A percentile compares a stretch with the other conserved stretches of the same genome.
These are phyloP conservation scores for Drosophila peninsularis DNA, from an alignment of 2,888 invertebrate genomes.

Conservation along the genomic window DNA sequence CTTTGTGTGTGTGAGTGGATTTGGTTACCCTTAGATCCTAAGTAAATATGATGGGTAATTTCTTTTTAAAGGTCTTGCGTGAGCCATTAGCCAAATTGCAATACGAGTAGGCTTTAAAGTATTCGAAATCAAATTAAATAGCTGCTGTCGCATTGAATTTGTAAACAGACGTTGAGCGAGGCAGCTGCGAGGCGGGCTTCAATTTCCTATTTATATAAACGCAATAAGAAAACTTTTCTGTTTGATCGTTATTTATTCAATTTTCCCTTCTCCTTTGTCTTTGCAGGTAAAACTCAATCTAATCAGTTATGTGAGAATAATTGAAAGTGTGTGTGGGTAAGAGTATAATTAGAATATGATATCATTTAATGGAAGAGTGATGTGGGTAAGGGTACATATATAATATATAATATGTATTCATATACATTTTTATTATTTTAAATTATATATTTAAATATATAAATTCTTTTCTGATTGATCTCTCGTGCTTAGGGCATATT, in stretches of 20 bases:
- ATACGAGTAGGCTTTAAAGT: constrained; percentile 49
- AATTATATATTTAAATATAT: too few relatives aligned
- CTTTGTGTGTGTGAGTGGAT: constrained; percentile 14
- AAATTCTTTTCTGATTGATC: too few relatives aligned
- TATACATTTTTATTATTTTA: too few relatives aligned
- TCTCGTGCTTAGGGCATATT: too few relatives aligned
- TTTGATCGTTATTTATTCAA: constrained; percentile 4
- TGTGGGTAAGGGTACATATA: too few relatives aligned
- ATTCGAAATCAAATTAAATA: constrained; percentile 70
- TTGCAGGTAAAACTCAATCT: constrained; percentile 17
- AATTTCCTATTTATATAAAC: constrained; percentile 4
- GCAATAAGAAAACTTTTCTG: constrained; percentile 10
- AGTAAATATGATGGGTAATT: constrained; percentile 79
- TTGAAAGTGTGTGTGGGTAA: neutral
- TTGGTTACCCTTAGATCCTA: constrained; percentile 52
- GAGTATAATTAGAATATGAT: neutral
- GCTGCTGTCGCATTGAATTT: constrained; percentile 42
- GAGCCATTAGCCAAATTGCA: constrained; percentile 75
- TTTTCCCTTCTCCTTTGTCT: neutral
- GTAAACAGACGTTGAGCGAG: neutral
- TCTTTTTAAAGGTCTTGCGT: constrained; percentile 73
- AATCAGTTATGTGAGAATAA: neutral
- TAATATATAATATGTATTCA: too few relatives aligned
- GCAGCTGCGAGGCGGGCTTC: neutral
- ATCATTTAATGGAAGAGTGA: neutral